Evolutionary conservation across 2,113 vertebrate genomes (phyloP).

Genomic region (Brachypodius melanocephalos): DNA sequence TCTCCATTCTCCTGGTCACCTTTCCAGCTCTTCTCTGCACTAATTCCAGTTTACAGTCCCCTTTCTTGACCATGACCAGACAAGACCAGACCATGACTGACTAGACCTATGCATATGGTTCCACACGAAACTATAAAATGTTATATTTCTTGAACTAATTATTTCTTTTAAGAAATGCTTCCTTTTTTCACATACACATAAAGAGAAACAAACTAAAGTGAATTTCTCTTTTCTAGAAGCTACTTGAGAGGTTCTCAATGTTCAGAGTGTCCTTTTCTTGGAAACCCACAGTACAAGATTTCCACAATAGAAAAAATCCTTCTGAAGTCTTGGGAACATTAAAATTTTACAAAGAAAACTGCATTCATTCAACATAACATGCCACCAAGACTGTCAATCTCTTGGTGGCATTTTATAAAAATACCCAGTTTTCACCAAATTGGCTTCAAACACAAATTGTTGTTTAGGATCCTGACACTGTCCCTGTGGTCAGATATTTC

Average conservation of each 20-base stretch:
- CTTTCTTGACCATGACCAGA: neutral
- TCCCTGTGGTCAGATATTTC: neutral
- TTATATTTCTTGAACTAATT: neutral
- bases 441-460: neutral
- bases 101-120: neutral
- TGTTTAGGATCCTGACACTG: neutral
- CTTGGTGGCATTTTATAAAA: neutral
- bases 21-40: neutral
- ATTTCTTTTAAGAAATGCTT: neutral
- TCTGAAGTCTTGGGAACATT: neutral
- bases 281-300: neutral
- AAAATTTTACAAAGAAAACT: neutral
- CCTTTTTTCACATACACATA: neutral
- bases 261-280: neutral
- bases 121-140: neutral
- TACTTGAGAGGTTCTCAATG: neutral
- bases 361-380: neutral
- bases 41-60: neutral
- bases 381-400: neutral
- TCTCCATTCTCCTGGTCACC: neutral
- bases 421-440: neutral
- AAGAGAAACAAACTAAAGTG: neutral
- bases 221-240: neutral
- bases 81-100: neutral
- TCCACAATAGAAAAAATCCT: neutral